Conservation (phyloP, 2,797 vertebrate genomes). For the Xyrichtys novacula region DNA sequence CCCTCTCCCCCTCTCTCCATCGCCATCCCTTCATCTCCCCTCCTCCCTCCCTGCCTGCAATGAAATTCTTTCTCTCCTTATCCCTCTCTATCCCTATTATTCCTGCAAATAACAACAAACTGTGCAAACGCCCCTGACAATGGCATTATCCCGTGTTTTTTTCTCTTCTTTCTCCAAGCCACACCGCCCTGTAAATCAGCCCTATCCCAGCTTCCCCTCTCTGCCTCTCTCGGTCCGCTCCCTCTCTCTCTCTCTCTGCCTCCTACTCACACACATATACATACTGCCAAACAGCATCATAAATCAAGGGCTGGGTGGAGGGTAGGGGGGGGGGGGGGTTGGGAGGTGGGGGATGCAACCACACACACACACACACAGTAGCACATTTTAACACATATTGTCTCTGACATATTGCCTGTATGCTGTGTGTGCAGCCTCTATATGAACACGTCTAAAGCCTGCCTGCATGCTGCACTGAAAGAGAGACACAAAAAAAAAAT, state of each 20-base stretch:
- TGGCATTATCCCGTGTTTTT: conserved; percentile 57
- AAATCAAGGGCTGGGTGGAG: conserved; percentile 81
- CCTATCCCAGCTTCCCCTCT: conserved; percentile 69
- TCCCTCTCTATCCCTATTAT: conserved; percentile 57
- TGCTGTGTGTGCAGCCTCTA: conserved; percentile 39
- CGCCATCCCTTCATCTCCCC: conserved; percentile 61
- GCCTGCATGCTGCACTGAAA: conserved; percentile 27
- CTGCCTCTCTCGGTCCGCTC: conserved; percentile 60
- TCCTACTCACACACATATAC: conserved; percentile 78
- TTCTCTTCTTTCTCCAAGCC: conserved; percentile 57
- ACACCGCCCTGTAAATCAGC: conserved; percentile 77
- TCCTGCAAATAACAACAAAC: conserved; percentile 71
- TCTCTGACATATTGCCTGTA: conserved; percentile 69
- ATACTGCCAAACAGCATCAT: conserved; percentile 85
- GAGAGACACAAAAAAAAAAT: conserved; percentile 40
- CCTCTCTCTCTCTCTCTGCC: conserved; percentile 71
- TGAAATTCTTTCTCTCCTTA: conserved; percentile 65
- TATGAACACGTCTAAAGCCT: conserved; percentile 43
- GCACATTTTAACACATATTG: conserved; percentile 69
- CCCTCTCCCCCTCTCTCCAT: conserved; percentile 63
- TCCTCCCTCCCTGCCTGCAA: conserved; percentile 52
- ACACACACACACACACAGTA: conserved; percentile 60
- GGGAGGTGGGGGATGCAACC: conserved; percentile 59
- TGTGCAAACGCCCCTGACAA: conserved; percentile 63
- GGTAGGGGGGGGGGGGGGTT: conserved; percentile 23